These are phyloP conservation scores for Micrastur ruficollis DNA, from an alignment of 2,797 vertebrate species.

Conservation along the genomic window DNA sequence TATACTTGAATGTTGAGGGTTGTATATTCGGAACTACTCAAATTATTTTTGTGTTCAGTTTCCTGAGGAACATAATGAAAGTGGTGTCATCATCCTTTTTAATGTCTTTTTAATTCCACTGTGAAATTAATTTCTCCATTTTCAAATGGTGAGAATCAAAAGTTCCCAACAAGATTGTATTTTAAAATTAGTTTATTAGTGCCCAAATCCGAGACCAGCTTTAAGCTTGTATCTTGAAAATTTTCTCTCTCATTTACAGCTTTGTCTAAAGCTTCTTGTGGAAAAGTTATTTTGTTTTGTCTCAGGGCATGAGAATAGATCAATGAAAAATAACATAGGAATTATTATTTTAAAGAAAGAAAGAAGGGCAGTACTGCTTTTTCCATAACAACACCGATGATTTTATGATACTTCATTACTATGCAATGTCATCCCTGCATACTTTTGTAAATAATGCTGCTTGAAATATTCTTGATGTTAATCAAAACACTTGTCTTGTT, in stretches of 20 bases:
- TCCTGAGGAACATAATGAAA: neutral
- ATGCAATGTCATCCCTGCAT: neutral
- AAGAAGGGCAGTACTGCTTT: neutral
- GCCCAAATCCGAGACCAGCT: neutral
- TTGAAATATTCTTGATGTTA: constrained; percentile 15
- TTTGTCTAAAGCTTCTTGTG: neutral
- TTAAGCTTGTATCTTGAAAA: neutral
- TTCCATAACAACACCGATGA: neutral
- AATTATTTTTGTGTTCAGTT: neutral
- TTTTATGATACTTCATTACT: neutral
- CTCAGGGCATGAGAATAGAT: neutral
- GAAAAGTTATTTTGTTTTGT: neutral
- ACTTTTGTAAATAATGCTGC: neutral
- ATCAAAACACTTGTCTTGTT: constrained; percentile 22
- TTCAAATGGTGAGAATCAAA: neutral
- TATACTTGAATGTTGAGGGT: neutral
- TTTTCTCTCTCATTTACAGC: neutral
- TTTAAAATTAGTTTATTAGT: neutral
- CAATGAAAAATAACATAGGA: neutral
- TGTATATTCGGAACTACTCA: neutral
- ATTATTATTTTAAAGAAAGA: neutral
- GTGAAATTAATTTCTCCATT: neutral
- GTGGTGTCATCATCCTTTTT: neutral
- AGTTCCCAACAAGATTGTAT: neutral
- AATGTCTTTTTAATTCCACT: neutral